Conservation (phyloP, 2,888 invertebrate species). For the Lasioglossum malachurum region DNA sequence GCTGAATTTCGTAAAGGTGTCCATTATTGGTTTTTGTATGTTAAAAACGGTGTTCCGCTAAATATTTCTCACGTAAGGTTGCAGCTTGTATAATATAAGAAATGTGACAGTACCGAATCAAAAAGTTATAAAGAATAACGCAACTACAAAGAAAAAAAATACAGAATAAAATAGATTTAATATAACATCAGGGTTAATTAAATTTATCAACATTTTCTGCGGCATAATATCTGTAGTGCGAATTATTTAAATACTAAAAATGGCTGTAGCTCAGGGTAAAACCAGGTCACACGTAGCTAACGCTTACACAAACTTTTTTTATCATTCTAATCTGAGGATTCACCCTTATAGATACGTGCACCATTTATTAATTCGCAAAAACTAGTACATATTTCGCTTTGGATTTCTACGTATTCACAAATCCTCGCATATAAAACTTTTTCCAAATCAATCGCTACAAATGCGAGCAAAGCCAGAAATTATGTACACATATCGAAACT, state of each 20-base stretch:
- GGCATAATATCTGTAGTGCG: neutral
- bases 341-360: neutral
- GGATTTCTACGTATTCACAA: neutral
- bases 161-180: neutral
- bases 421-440: too few relatives aligned
- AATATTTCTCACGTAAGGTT: neutral
- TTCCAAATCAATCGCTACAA: too few relatives aligned
- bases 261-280: constrained; percentile 9
- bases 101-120: too few relatives aligned
- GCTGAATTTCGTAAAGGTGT: neutral
- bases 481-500: too few relatives aligned
- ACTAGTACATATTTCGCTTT: neutral
- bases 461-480: too few relatives aligned
- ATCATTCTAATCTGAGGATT: constrained; percentile 5
- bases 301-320: neutral
- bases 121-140: neutral
- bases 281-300: neutral
- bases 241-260: constrained; percentile 3
- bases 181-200: neutral
- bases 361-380: neutral
- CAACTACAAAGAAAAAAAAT: neutral
- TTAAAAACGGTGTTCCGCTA: too few relatives aligned
- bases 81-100: neutral
- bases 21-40: neutral
- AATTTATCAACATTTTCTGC: neutral